Evolutionary conservation across 2,888 invertebrate genomes (phyloP), one percentile per base, ranked within the genome.

Genomic region (Megamerina dolium): DNA sequence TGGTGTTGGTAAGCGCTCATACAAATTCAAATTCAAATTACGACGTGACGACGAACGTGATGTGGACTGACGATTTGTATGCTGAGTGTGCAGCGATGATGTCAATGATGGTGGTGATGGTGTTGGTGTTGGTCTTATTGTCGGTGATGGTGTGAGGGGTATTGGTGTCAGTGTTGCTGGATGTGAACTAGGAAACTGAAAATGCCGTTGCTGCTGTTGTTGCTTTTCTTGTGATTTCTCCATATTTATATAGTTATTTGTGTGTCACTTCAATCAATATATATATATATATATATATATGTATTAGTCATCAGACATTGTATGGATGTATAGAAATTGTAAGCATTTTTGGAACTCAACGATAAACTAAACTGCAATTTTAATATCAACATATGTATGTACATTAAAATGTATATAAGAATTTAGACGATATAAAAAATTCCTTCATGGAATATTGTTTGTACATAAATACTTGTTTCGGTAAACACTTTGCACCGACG

Each of bases 1-100:
- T 4, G 64, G 62, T 17, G 63, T 60, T 16, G 66, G 64, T 43
- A 64, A 45, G 43, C 58, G 50, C 30, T 65, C 65, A 43, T 59
- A 45, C 21, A 43, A 44, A 44, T 45, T 49, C 41, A 41, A 47
- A 40, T 44, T 37, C 34, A 52, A 53, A 30, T 50, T 49, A 39
- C 53, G 52, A 23, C 53, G 46, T 38, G 53, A 53, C 13, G 50
- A 31, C 31, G 53, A 38, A 23, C 45, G 49, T 10, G 52, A 47
- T 37, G 49, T 43, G 9, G 50, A 38, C 16, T 47, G 48, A n/a
- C 40, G 38, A 19, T 47, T 43, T 38, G 52, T 43, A 29, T 46
- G 45, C 26, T n/a, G n/a, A n/a, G n/a, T n/a, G n/a, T n/a, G n/a
- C n/a, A n/a, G n/a, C n/a, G n/a, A n/a, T n/a, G n/a, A n/a, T n/a